Percentiles rank a stretch among this genome's conserved stretches.
Conservation (phyloP, 2,113 vertebrate species). For the Puntigrus tetrazona region DNA sequence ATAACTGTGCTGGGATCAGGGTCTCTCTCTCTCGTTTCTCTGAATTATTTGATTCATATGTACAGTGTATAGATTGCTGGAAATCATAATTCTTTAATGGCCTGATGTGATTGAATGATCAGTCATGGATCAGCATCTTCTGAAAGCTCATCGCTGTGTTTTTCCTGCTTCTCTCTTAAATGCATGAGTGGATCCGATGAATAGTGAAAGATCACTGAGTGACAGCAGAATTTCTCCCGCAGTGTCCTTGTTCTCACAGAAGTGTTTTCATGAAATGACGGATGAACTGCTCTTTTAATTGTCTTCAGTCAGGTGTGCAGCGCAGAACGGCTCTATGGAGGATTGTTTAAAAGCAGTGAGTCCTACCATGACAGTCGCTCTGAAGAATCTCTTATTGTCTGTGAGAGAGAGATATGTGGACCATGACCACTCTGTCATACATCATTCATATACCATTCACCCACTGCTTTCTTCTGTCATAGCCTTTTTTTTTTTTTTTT, state of each 20-base stretch:
- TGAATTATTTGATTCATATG: too few species aligned
- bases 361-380: constrained; percentile 44
- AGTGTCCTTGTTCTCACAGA: constrained; percentile 6
- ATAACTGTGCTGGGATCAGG: too few species aligned
- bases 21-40: too few species aligned
- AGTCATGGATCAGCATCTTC: background rate
- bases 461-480: background rate
- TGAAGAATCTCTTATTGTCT: constrained; percentile 58
- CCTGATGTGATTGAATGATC: background rate
- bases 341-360: constrained; percentile 53
- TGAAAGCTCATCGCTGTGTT: background rate
- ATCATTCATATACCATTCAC: background rate
- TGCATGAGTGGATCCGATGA: background rate
- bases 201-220: background rate
- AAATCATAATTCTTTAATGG: background rate
- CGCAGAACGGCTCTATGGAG: constrained; percentile 25
- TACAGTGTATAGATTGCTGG: background rate
- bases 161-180: background rate
- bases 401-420: background rate
- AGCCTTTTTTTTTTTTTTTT: background rate
- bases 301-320: constrained; percentile 27
- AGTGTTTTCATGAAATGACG: background rate
- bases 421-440: background rate
- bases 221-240: background rate
- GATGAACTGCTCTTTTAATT: background rate